Conservation (phyloP, 2,888 invertebrate genomes). For the Pandemis cinnamomeana region DNA sequence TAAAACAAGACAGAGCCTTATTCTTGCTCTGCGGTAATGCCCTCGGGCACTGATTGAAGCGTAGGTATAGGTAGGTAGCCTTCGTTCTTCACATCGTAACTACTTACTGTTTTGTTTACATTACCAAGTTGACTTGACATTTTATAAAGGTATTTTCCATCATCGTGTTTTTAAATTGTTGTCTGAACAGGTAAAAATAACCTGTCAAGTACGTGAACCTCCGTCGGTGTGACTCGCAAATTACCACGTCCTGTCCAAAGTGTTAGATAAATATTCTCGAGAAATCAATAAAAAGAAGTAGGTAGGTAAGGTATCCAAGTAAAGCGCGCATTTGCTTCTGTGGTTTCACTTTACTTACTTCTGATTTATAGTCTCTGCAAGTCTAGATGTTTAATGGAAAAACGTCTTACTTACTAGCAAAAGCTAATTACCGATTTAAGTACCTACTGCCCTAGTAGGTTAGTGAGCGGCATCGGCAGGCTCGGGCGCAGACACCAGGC, state of each 20-base stretch:
- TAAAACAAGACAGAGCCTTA: conserved; percentile 15
- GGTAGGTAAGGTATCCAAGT: not conserved
- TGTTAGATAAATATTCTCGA: conserved; percentile 5
- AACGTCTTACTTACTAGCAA: not conserved
- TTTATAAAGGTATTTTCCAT: conserved; percentile 29
- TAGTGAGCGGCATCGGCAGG: conserved; percentile 4
- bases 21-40: conserved; percentile 27
- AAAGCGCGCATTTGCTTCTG: not conserved
- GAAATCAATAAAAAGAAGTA: conserved; percentile 7
- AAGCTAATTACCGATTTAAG: not conserved
- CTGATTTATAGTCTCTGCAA: not conserved
- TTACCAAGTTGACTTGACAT: conserved; percentile 8
- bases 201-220: conserved; percentile 1
- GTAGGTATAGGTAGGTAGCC: conserved; percentile 8
- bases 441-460: not conserved
- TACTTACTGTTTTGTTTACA: conserved; percentile 16
- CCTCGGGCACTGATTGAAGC: conserved; percentile 26
- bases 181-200: conserved; percentile 30
- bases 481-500: not conserved
- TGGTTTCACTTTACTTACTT: not conserved
- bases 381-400: not conserved
- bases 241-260: conserved; percentile 30
- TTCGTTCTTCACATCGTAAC: not conserved
- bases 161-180: conserved; percentile 14
- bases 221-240: conserved; percentile 29